phyloP scores from a whole-genome alignment of 2,888 invertebrate genomes.

The Morinoia aosen region DNA sequence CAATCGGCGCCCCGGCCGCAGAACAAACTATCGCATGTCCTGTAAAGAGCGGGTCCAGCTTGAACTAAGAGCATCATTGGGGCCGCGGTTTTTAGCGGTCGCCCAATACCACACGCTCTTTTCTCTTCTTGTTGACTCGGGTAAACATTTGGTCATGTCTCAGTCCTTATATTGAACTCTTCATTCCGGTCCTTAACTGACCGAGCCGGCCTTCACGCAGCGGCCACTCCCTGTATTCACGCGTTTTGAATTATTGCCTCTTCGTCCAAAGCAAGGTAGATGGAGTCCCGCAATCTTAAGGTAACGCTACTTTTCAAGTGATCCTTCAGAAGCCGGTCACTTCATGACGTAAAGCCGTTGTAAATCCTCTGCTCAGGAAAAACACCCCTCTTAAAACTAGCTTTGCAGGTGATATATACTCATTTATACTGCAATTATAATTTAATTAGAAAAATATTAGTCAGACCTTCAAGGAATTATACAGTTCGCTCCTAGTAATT shows the following conservation, averaged over 20 bases:
- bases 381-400: no score
- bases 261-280: background rate
- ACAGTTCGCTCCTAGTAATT: background rate
- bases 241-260: background rate
- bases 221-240: slow-evolving; percentile 15
- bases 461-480: background rate
- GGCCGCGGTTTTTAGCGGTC: slow-evolving; percentile 31
- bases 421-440: background rate
- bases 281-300: background rate
- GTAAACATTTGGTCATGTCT: slow-evolving; percentile 16
- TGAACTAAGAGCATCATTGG: slow-evolving; percentile 51
- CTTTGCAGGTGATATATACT: no score
- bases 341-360: background rate
- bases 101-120: slow-evolving; percentile 21
- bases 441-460: background rate
- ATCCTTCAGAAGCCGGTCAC: background rate
- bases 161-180: background rate
- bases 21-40: slow-evolving; percentile 43
- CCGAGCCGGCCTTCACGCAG: background rate
- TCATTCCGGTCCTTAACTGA: background rate
- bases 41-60: slow-evolving; percentile 28
- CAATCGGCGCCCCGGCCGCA: slow-evolving; percentile 21
- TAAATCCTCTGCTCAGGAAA: background rate
- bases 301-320: background rate
- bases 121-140: slow-evolving; percentile 32